phyloP scores from a whole-genome alignment of 2,113 vertebrate genomes.

The Uria lomvia region DNA sequence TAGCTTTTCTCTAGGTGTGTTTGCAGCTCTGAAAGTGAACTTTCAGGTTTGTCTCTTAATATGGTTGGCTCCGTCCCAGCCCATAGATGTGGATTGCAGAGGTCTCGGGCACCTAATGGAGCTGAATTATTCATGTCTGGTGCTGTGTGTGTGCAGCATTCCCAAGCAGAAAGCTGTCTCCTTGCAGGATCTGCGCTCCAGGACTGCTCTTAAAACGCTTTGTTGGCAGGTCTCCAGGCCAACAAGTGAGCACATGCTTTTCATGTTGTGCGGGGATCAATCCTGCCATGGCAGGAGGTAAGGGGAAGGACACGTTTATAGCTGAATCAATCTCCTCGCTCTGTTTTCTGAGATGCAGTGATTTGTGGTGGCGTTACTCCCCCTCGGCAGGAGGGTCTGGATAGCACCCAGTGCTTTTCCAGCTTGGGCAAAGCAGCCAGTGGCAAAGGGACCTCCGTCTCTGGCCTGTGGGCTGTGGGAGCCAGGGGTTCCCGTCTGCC shows the following conservation, averaged over 20 bases:
- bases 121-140: slow-evolving; percentile 70
- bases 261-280: slow-evolving; percentile 42
- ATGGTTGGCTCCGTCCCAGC: slow-evolving; percentile 19
- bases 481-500: fast-evolving
- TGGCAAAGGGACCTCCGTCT: not conserved
- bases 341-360: not conserved
- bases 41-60: slow-evolving; percentile 61
- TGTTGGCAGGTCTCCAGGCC: slow-evolving; percentile 53
- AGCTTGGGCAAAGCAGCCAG: not conserved
- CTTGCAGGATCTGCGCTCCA: slow-evolving; percentile 52
- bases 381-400: not conserved
- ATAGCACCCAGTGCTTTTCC: not conserved
- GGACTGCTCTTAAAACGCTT: slow-evolving; percentile 61
- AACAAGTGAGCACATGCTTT: slow-evolving; percentile 63
- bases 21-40: slow-evolving; percentile 56
- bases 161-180: slow-evolving; percentile 51
- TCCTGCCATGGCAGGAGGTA: slow-evolving; percentile 20
- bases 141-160: slow-evolving; percentile 52
- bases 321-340: not conserved
- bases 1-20: slow-evolving; percentile 37
- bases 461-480: fast-evolving
- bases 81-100: slow-evolving; percentile 24
- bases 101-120: slow-evolving; percentile 59
- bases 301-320: slow-evolving; percentile 1
- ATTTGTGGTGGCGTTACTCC: not conserved